phyloP scores from a whole-genome alignment of 1,140 invertebrate species.

The Trachymyrmex cornetzi region DNA sequence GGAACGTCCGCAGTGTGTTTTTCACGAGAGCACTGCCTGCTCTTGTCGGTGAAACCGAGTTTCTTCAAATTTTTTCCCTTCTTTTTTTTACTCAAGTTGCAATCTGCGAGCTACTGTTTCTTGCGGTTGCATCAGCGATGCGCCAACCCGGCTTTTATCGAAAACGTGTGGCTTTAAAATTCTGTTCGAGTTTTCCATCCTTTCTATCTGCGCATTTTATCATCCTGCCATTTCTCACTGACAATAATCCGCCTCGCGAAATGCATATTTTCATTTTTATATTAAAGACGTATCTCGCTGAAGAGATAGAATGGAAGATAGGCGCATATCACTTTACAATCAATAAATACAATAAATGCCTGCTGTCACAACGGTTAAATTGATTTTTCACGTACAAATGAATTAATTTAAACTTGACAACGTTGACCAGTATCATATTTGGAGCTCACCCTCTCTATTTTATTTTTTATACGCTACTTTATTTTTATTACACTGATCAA shows the following conservation, averaged over 20 bases:
- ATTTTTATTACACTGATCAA: too few relatives aligned
- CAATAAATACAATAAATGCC: background rate
- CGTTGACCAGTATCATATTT: background rate
- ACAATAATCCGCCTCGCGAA: background rate
- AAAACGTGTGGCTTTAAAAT: constrained; percentile 21
- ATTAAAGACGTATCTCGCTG: background rate
- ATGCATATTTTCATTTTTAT: constrained; percentile 15
- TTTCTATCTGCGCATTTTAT: constrained; percentile 33
- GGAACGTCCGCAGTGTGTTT: constrained; percentile 58
- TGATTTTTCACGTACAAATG: background rate
- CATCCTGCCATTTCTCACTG: constrained; percentile 24
- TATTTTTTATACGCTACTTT: background rate
- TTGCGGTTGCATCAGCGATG: background rate
- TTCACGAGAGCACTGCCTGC: constrained; percentile 56
- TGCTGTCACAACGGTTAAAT: background rate
- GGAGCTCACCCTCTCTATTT: background rate
- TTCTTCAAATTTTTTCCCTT: constrained; percentile 59
- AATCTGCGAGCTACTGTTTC: constrained; percentile 51
- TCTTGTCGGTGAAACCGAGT: constrained; percentile 48
- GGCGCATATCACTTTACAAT: background rate
- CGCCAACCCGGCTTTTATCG: background rate
- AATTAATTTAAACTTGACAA: background rate
- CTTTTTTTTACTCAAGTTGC: constrained; percentile 30
- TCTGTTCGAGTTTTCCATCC: constrained; percentile 6
- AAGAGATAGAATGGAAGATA: background rate